phyloP scores from a whole-genome alignment of 2,113 vertebrate genomes.

The Athene noctua region DNA sequence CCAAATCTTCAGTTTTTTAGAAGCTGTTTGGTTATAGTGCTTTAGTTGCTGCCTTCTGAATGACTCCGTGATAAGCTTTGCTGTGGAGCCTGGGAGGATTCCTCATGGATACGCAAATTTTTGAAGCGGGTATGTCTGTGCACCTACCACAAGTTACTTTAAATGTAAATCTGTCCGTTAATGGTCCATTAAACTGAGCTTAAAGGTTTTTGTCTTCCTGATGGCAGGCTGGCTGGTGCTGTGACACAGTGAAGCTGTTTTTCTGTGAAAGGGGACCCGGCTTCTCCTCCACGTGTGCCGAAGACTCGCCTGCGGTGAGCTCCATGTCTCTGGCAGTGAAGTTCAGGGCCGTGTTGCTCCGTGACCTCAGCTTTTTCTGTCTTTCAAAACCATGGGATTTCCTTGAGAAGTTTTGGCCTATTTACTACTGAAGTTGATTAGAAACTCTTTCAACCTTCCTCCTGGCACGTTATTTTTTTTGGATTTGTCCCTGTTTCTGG shows the following conservation, averaged over 20 bases:
- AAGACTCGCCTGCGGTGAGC: background rate
- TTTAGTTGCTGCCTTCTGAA: background rate
- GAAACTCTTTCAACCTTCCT: background rate
- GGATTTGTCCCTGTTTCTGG: accelerated
- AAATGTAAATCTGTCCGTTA: background rate
- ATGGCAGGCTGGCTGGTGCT: too few relatives aligned
- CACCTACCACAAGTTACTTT: accelerated
- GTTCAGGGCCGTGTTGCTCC: accelerated
- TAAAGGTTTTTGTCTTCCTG: background rate
- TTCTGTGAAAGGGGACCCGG: background rate
- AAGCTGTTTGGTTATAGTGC: too few relatives aligned
- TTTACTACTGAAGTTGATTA: background rate
- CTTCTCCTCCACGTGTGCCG: background rate
- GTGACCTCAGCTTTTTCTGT: background rate
- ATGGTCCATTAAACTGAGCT: background rate
- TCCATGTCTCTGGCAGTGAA: background rate
- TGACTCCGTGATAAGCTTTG: background rate
- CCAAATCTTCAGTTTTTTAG: accelerated
- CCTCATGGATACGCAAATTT: accelerated
- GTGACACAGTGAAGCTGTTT: accelerated
- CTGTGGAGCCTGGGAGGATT: background rate
- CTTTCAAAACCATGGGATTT: background rate
- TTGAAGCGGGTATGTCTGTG: accelerated
- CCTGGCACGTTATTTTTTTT: background rate
- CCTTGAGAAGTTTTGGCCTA: accelerated